These are phyloP conservation scores for Tachina fera DNA, from an alignment of 2,888 invertebrate species.

Conservation along the genomic window DNA sequence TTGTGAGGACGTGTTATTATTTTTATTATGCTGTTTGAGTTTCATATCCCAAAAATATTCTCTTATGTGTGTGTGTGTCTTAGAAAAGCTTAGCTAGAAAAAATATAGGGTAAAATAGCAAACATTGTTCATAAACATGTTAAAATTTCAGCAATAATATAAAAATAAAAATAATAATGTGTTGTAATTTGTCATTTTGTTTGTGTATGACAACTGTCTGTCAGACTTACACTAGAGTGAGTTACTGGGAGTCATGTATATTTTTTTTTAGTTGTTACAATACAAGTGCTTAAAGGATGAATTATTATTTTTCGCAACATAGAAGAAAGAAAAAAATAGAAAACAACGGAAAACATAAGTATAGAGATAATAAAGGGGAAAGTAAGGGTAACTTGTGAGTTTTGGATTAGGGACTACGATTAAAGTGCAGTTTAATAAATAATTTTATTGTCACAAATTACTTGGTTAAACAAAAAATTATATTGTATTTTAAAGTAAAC, in stretches of 20 bases:
- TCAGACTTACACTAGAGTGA: conserved; percentile 12
- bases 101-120: not conserved
- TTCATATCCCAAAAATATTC: not conserved
- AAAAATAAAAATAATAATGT: conserved; percentile 56
- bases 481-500: no score
- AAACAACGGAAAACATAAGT: not conserved
- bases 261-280: conserved; percentile 20
- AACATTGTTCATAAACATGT: conserved; percentile 52
- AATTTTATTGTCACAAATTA: conserved; percentile 28
- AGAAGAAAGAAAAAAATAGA: not conserved
- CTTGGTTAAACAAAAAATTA: conserved; percentile 5
- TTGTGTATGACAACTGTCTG: conserved; percentile 28
- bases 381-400: conserved; percentile 4
- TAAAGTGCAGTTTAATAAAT: conserved; percentile 22
- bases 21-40: conserved; percentile 35
- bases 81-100: not conserved
- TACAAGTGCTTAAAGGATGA: conserved; percentile 41
- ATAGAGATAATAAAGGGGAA: not conserved
- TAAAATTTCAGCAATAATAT: conserved; percentile 43
- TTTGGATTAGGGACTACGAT: not conserved
- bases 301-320: conserved; percentile 15
- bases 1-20: conserved; percentile 56
- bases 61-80: not conserved
- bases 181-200: conserved; percentile 67
- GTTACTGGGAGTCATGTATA: conserved; percentile 13